Conservation (phyloP, 2,113 vertebrate species). For the Apodemus speciosus region DNA sequence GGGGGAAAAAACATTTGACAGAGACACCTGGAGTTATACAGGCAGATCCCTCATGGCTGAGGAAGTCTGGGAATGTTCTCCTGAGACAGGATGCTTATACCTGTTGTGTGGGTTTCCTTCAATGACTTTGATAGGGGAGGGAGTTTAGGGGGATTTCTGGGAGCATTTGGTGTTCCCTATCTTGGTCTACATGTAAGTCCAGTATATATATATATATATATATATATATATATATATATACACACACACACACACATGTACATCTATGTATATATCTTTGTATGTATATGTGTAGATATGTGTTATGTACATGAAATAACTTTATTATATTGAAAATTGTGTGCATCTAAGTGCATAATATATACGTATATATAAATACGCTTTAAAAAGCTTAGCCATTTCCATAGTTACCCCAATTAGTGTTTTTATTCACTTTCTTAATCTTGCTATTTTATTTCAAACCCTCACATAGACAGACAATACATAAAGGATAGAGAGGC, state of each 20-base stretch:
- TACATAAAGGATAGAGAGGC: slow-evolving; percentile 94
- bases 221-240: no score
- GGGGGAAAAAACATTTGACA: neutral
- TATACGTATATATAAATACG: neutral
- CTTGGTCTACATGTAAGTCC: neutral
- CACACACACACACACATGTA: no score
- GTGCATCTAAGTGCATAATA: neutral
- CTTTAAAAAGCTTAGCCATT: neutral
- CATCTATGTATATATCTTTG: neutral
- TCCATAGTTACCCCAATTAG: neutral
- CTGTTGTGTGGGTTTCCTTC: neutral
- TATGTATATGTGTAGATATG: neutral
- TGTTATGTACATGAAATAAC: neutral
- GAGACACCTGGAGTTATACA: neutral
- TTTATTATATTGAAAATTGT: neutral
- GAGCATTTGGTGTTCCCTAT: neutral
- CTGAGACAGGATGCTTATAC: neutral
- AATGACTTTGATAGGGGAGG: neutral
- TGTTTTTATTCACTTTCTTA: neutral
- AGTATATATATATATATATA: neutral
- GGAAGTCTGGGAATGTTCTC: neutral
- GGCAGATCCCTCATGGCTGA: neutral
- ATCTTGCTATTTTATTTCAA: slow-evolving; percentile 56
- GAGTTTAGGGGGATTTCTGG: neutral
- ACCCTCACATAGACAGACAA: slow-evolving; percentile 89